These are phyloP conservation scores for Tringa solitaria DNA, from an alignment of 2,113 vertebrate species.

Conservation along the genomic window DNA sequence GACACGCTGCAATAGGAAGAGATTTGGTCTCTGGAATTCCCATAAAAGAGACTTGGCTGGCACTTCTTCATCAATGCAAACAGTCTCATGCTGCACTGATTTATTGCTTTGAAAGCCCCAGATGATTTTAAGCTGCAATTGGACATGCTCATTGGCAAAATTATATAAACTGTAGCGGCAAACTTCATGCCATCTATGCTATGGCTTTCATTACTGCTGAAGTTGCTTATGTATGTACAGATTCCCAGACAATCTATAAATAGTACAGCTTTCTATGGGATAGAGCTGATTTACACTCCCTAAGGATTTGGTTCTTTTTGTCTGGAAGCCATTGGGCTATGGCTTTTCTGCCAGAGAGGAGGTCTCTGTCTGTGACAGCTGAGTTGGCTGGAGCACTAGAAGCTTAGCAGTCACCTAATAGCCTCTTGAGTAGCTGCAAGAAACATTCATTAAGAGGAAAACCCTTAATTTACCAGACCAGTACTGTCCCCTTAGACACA, in stretches of 20 bases:
- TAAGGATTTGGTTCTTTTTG: neutral
- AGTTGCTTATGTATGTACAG: neutral
- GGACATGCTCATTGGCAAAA: neutral
- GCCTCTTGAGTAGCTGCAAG: neutral
- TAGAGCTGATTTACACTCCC: neutral
- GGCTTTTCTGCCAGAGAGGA: neutral
- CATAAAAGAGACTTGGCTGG: neutral
- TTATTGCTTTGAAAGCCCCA: neutral
- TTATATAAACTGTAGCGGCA: neutral
- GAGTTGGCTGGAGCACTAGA: neutral
- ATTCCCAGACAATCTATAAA: neutral
- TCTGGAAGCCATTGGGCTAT: neutral
- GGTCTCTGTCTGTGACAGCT: neutral
- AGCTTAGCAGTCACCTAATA: neutral
- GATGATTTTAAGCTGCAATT: neutral
- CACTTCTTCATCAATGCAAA: neutral
- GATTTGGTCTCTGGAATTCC: slow-evolving; percentile 22
- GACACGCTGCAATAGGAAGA: neutral
- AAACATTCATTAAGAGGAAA: neutral
- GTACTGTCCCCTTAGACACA: neutral
- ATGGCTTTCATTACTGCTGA: neutral
- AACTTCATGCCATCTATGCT: neutral
- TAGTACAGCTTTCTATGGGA: neutral
- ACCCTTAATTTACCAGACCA: neutral
- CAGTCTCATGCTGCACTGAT: neutral